Base-by-base conservation (phyloP, 2,888 invertebrate species). In the Agrotis clavis region DNA sequence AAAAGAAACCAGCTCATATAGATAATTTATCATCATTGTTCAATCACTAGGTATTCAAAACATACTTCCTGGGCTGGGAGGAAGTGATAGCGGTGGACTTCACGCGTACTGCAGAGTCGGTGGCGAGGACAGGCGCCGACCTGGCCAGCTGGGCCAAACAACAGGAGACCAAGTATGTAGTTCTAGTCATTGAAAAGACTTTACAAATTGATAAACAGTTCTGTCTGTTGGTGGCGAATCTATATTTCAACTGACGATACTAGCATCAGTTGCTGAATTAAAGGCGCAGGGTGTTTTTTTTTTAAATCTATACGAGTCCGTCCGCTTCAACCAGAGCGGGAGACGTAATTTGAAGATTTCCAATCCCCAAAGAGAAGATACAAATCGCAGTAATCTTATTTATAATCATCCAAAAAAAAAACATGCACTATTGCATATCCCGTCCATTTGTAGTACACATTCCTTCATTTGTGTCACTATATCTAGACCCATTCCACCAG, bases 31-130 rank as follows among this genome's bases (percentile, higher is more conserved):
- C 7, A 60, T 21, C 13, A 16, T 4, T 67, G 0, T 64, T 48
- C 7, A 41, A 5, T 62, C 5, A 2, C 53, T 86, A 98, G 97
- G 97, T 99, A 83, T 99, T 99, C 95, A 99, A 99, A 94, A 98
- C 98, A 1, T 99, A 99, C 94, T 99, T 99, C 95, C 95, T 97
- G 61, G 99, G 99, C 13, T 99, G 99, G 99, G 99, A 99, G 91
- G 99, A 99, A 94, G 99, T 99, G 21, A 99, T 99, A 87, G 99
- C 99, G 0, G 99, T 99, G 11, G 99, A 99, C 96, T 99, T 99
- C 94, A 99, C 99, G 0, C 97, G 99, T 81, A 99, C 99, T 0
- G 99, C 99, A 0, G 99, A 99, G 91, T 99, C 99, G 0, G 99
- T 99, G 0, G 98, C 98, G 53, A 98, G 99, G 89, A 99, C 99